These are phyloP conservation scores for Myodes glareolus DNA, from an alignment of 2,113 vertebrate genomes.

Conservation along the genomic window DNA sequence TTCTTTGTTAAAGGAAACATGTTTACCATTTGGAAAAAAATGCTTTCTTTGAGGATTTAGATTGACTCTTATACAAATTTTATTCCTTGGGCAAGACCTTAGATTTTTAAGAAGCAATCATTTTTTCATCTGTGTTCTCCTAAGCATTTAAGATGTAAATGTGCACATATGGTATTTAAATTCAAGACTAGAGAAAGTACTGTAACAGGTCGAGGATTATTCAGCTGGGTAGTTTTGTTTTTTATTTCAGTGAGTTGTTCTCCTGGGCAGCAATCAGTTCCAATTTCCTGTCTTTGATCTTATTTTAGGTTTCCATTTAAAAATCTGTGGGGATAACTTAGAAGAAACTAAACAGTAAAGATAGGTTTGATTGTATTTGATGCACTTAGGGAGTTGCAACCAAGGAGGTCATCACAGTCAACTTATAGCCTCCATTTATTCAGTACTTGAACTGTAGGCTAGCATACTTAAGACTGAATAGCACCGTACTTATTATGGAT, in stretches of 20 bases:
- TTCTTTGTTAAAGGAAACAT: constrained; percentile 29
- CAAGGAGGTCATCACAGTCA: constrained; percentile 42
- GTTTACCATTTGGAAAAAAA: not conserved
- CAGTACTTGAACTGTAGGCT: constrained; percentile 44
- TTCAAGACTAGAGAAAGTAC: constrained; percentile 49
- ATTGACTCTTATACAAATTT: constrained; percentile 28
- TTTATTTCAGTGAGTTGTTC: constrained; percentile 41
- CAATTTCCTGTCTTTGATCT: constrained; percentile 73
- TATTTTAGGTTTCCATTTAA: constrained; percentile 63
- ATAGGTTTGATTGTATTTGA: constrained; percentile 42
- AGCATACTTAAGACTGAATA: not conserved
- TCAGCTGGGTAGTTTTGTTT: constrained; percentile 55
- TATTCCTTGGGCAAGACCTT: not conserved
- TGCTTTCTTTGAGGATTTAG: constrained; percentile 32
- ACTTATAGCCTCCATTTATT: constrained; percentile 18
- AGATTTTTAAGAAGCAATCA: not conserved
- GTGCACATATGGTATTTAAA: constrained; percentile 30
- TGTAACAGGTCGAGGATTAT: constrained; percentile 21
- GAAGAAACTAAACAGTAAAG: constrained; percentile 42
- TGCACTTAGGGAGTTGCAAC: constrained; percentile 30
- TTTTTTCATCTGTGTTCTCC: not conserved
- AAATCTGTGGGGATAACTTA: constrained; percentile 56
- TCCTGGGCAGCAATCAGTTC: constrained; percentile 42
- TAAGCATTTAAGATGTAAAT: not conserved
- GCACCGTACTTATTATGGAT: not conserved